Evolutionary conservation across 2,797 vertebrate genomes (phyloP).

Genomic region (Alfaro cultratus): DNA sequence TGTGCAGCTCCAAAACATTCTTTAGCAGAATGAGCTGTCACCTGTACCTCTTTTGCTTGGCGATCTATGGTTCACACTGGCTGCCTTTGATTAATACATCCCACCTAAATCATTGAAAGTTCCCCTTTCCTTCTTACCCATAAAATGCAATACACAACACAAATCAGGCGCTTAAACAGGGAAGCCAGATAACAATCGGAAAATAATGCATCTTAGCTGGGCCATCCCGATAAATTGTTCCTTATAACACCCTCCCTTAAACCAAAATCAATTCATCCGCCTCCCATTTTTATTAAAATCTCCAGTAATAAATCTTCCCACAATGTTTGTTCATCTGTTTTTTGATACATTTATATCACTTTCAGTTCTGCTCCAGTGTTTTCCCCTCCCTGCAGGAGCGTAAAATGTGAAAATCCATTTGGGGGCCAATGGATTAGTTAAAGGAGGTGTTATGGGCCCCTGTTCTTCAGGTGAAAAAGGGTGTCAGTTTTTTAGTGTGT

Average conservation of each 20-base stretch:
- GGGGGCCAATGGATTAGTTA: conserved; percentile 96
- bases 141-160: conserved; percentile 99
- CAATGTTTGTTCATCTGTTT: conserved; percentile 99
- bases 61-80: conserved; percentile 99
- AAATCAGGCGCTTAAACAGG: conserved; percentile 95
- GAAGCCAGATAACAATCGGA: conserved; percentile 98
- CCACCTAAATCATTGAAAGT: conserved; percentile 99
- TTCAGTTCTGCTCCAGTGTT: conserved; percentile 97
- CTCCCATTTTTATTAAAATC: conserved; percentile 97
- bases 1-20: conserved; percentile 96
- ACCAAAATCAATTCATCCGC: conserved; percentile 99
- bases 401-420: conserved; percentile 99
- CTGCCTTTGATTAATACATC: conserved; percentile 99
- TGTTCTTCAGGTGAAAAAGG: conserved; percentile 77
- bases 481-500: conserved; percentile 71
- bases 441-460: conserved; percentile 89
- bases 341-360: conserved; percentile 99
- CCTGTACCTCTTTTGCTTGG: conserved; percentile 96
- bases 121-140: conserved; percentile 95
- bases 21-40: conserved; percentile 99
- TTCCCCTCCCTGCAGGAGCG: conserved; percentile 90
- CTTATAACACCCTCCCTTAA: conserved; percentile 92
- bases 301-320: conserved; percentile 96
- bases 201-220: conserved; percentile 99
- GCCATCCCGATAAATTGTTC: conserved; percentile 97